A percentile compares a stretch with the other conserved stretches of the same genome.
These are phyloP conservation scores for Cotesia chilonis DNA, from an alignment of 1,140 invertebrate genomes.

Conservation along the genomic window DNA sequence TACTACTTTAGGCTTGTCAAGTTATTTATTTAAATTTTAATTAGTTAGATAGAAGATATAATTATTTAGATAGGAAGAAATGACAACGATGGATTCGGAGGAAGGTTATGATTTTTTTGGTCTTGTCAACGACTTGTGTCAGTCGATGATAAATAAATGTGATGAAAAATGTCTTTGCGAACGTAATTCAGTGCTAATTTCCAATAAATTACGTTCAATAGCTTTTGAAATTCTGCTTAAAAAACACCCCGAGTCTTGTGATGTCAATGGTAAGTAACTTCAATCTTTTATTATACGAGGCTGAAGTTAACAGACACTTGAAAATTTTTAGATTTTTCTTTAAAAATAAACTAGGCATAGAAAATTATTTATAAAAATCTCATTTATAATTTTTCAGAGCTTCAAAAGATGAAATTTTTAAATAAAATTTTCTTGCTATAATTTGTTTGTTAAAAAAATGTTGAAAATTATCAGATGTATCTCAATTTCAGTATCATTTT, in stretches of 20 bases:
- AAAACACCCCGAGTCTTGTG: constrained; percentile 38
- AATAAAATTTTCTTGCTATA: no score
- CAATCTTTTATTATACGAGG: background rate
- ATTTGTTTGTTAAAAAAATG: no score
- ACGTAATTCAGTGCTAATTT: constrained; percentile 34
- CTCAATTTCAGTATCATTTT: background rate
- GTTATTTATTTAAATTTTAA: background rate
- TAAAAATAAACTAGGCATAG: no score
- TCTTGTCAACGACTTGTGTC: constrained; percentile 49
- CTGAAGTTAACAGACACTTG: no score
- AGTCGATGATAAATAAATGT: constrained; percentile 41
- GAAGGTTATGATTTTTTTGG: constrained; percentile 47
- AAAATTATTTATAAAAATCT: no score
- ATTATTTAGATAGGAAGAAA: background rate
- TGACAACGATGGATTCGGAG: constrained; percentile 33
- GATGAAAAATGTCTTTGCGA: constrained; percentile 38
- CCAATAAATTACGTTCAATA: constrained; percentile 48
- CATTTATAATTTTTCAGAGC: no score
- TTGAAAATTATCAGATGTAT: no score
- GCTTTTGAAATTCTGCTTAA: constrained; percentile 60
- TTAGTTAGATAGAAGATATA: background rate
- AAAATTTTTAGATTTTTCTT: no score
- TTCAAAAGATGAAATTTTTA: no score
- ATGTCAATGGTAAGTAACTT: constrained; percentile 30
- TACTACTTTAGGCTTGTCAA: no score